Evolutionary conservation across 2,888 invertebrate species (phyloP).

Genomic region (Rhodophaea formosa): DNA sequence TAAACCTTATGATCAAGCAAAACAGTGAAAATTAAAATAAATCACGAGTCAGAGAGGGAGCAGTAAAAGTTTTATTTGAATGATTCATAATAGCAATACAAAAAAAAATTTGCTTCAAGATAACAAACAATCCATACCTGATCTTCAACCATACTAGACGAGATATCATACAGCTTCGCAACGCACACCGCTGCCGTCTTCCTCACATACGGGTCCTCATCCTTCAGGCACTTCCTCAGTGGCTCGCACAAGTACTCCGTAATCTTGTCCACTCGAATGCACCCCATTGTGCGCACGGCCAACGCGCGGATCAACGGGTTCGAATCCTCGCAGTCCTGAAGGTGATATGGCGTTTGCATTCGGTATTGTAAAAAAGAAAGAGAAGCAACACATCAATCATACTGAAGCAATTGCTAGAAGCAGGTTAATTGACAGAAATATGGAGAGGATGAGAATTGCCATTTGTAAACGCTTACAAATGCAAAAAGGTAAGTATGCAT

Average conservation of each 20-base stretch:
- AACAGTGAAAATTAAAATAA: too few species aligned
- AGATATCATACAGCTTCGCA: conserved; percentile 98
- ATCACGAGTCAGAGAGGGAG: too few species aligned
- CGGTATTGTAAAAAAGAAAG: conserved; percentile 53
- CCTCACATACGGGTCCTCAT: conserved; percentile 98
- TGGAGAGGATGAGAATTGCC: not conserved
- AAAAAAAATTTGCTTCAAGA: too few species aligned
- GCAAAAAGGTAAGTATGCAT: too few species aligned
- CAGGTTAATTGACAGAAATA: conserved; percentile 27
- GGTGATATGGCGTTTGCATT: conserved; percentile 45
- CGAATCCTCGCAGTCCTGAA: conserved; percentile 98
- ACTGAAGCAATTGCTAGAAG: conserved; percentile 66
- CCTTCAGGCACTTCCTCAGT: conserved; percentile 94
- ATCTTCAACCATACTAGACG: conserved; percentile 84
- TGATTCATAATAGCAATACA: too few species aligned
- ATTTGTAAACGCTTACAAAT: not conserved
- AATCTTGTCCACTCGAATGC: conserved; percentile 99
- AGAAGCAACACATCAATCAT: conserved; percentile 62
- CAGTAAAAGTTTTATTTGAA: too few species aligned
- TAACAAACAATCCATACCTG: conserved; percentile 63
- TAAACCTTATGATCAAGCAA: too few species aligned
- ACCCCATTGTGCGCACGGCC: conserved; percentile 99
- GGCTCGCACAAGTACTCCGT: conserved; percentile 99
- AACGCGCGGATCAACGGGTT: conserved; percentile 99
- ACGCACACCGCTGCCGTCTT: conserved; percentile 99